Base-by-base conservation (phyloP, 2,888 invertebrate species). In the Troides helena region DNA sequence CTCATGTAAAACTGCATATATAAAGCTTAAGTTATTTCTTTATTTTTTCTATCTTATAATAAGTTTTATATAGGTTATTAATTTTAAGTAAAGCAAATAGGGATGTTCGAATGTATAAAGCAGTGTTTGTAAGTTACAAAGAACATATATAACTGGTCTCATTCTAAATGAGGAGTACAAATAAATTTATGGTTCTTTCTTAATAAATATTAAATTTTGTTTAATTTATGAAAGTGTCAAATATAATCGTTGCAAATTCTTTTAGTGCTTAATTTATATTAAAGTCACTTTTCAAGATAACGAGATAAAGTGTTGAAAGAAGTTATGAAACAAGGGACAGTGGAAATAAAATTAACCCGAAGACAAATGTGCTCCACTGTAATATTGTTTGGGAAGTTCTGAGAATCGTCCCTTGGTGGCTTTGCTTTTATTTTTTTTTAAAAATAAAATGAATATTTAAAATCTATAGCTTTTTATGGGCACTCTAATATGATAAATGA, bases 311-410 rank as follows among this genome's bases (percentile, higher is more conserved):
- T 73, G 78, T 72, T 75, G 74, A 76, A 75, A 78, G 75, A 81
- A 81, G 77, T 82, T 78, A 71, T 68, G 71, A 76, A 81, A 80
- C 78, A 82, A 79, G 72, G 72, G 77, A 77, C 74, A 78, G 78
- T 79, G 78, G 77, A 78, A 82, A 80, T 73, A 75, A 77, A 75
- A 79, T 74, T 74, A 80, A 77, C 72, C 77, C 71, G 69, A 65
- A 78, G 75, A 79, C 81, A 85, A 81, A 81, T 78, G 77, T 77
- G 73, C 72, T 75, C 71, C 76, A 64, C 61, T 73, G 77, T 83
- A 85, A 85, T 83, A 83, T 78, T 72, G 77, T 83, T 85, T 78
- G 66, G 71, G 58, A 85, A 85, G 78, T 83, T 83, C 80, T 71
- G 53, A 74, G 75, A 75, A 73, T 79, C 78, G 80, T 77, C 76